These are phyloP conservation scores for Tadarida brasiliensis DNA, from an alignment of 2,797 vertebrate species.

Conservation along the genomic window DNA sequence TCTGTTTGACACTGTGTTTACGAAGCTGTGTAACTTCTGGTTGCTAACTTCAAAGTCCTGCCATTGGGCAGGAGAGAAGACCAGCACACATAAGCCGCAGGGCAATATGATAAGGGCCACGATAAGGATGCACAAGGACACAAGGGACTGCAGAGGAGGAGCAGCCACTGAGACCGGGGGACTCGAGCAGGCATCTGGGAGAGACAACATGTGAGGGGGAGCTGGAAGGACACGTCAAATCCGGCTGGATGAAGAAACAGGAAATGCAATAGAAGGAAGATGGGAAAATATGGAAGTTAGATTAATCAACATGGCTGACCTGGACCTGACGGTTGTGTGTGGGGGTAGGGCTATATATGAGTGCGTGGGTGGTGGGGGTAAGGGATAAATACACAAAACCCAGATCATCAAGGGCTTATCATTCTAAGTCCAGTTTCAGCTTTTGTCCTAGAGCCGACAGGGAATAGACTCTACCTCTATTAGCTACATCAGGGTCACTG, in stretches of 20 bases:
- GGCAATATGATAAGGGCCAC: not conserved
- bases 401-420: not conserved
- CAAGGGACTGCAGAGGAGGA: not conserved
- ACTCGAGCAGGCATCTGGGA: not conserved
- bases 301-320: not conserved
- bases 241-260: not conserved
- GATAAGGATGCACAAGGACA: not conserved
- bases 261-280: not conserved
- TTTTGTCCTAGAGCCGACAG: not conserved
- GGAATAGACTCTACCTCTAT: not conserved
- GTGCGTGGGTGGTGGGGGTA: not conserved
- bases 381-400: not conserved
- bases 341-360: not conserved
- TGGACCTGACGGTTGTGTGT: accelerated
- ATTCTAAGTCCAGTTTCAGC: not conserved
- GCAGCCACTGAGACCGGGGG: too few relatives aligned
- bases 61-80: not conserved
- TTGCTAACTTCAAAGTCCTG: not conserved
- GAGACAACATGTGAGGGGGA: not conserved
- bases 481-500: not conserved
- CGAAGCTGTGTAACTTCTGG: not conserved
- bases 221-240: not conserved
- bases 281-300: not conserved
- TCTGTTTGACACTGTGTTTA: not conserved
- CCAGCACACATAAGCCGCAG: not conserved